Base-by-base conservation (phyloP, 2,888 invertebrate genomes). In the Hesperia comma region DNA sequence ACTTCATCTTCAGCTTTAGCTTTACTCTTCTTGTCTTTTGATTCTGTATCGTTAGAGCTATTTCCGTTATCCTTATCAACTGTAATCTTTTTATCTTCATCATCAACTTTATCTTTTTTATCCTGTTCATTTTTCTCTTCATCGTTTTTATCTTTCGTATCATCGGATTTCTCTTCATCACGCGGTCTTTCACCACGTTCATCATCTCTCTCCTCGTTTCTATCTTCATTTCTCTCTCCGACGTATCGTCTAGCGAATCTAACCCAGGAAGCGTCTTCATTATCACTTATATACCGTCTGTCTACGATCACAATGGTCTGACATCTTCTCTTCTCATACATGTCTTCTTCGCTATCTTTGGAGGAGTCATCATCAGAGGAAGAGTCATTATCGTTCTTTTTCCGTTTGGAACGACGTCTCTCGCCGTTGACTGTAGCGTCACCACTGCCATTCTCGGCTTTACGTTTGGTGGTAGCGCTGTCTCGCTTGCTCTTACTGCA, bases 371-470 rank as follows among this genome's bases (percentile, higher is more conserved):
- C n/a, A 7, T 55, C 55, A 3, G 53, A 53, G n/a, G 32, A 32
- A 7, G 53, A 53, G 37, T 12, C 10, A 12, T 37, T 37, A 0
- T 33, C 15, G 21, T n/a, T 19, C 1, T 15, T 53, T 15, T 43
- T 43, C 8, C 62, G 62, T 7, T 55, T 55, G 0, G n/a, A 0
- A 3, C 12, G 14, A 15, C 19, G 7, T 5, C n/a, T 2, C 5
- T 56, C 33, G 7, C 63, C 63, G 37, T 63, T 55, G 33, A 56
- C 63, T 19, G 33, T 33, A n/a, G 56, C 63, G 15, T 63, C 63
- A 0, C 63, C 49, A 37, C 63, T 21, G 1, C 63, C 63, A 37
- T 63, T 56, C 14, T 63, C 63, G 0, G 56, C 37, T 7, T 37
- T 63, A 1, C 63, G 56, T 21, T 63, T 63, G 6, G 19, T 12